Evolutionary conservation across 2,888 invertebrate species (phyloP), one percentile per base, ranked within the genome.

Genomic region (Amorpha juglandis): DNA sequence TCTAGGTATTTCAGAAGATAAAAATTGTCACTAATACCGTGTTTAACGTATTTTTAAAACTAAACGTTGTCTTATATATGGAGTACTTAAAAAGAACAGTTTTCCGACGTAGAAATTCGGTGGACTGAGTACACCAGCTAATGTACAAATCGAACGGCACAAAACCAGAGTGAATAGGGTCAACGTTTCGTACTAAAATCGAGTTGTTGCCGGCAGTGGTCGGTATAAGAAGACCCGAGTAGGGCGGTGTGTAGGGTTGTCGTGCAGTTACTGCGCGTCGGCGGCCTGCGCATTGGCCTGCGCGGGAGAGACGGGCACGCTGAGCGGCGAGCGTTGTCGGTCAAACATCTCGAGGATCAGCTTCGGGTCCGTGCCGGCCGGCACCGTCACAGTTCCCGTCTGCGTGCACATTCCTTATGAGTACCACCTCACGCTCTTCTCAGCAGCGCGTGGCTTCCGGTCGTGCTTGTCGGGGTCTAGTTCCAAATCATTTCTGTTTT

Each of bases 331-430:
- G 55, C 94, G 87, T 71, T 91, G 92, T 19, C 93, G 89, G 87
- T 94, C 94, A 89, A 93, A 94, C 93, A 94, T 93, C 89, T 93
- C 93, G 74, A 94, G 89, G 77, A 94, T 94, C 78, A 92, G 90
- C 87, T 94, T 94, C 77, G 94, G 94, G 83, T 94, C 94, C 67
- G 93, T 94, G 71, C 94, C 94, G 81, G 93, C 93, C 72, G 94
- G 94, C 67, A 93, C 94, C 74, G 94, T 94, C 84, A 94, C 90
- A 73, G 93, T 94, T 77, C 94, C 93, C 88, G 93, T 94, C 94
- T 94, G 90, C 78, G 74, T 72, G 75, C 72, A 78, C 74, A 74
- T 64, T 74, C 75, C 76, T 89, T 76, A 92, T 91, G 91, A 93
- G 87, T 92, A 93, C 93, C 92, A 92, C 62, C 86, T 81, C 67